phyloP scores from a whole-genome alignment of 2,797 vertebrate genomes.

The Helarctos malayanus region DNA sequence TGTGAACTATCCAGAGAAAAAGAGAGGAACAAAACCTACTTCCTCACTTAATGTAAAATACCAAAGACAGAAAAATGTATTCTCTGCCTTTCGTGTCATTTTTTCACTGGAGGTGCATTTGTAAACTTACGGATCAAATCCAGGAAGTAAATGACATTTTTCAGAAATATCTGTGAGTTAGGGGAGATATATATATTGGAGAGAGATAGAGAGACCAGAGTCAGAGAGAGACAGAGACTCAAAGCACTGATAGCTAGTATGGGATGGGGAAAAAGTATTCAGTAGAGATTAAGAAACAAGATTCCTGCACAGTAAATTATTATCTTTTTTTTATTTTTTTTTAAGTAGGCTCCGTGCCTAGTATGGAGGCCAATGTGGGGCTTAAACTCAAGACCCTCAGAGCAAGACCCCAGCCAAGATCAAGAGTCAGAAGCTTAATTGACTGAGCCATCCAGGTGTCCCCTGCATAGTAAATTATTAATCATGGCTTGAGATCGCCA shows the following conservation, averaged over 20 bases:
- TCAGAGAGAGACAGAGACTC: neutral
- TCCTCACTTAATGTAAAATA: neutral
- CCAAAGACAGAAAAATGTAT: neutral
- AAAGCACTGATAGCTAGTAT: neutral
- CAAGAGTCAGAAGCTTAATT: neutral
- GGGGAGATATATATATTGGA: neutral
- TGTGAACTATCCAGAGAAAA: neutral
- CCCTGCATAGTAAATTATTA: neutral
- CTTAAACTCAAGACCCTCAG: neutral
- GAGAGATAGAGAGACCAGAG: neutral
- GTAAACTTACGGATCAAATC: neutral
- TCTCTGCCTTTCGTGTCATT: neutral
- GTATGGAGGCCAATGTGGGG: neutral
- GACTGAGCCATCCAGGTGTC: neutral
- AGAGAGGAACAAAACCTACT: neutral
- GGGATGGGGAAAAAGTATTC: neutral
- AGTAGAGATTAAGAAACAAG: neutral
- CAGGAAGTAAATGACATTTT: neutral
- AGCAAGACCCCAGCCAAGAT: neutral
- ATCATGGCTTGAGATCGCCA: neutral
- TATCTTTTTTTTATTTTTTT: neutral
- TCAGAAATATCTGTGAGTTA: slow-evolving; percentile 40
- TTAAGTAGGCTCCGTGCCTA: neutral
- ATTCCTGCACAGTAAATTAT: neutral
- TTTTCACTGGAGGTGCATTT: neutral